Base-by-base conservation (phyloP, 2,888 invertebrate genomes). In the Nephrocerus scutellatus region DNA sequence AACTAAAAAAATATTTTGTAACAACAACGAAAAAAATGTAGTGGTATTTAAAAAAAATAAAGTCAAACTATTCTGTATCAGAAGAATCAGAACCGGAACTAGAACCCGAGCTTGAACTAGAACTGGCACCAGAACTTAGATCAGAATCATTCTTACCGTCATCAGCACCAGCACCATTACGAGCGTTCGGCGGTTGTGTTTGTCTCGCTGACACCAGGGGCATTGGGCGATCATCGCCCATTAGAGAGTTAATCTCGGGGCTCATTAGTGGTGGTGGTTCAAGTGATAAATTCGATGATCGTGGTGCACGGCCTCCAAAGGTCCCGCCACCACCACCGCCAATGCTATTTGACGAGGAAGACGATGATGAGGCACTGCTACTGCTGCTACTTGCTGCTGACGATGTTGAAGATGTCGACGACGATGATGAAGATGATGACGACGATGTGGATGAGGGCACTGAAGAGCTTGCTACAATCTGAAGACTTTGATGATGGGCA, bases 211-310 rank as follows among this genome's bases (percentile, higher is more conserved):
- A 52, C 38, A n/a, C n/a, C n/a, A 62, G 36, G 5, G 59, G 51
- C 19, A 49, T 46, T 25, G 44, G 43, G 62, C 73, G 70, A 59
- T 74, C 74, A 49, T 73, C 73, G 37, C 69, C 64, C 56, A 75
- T 74, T 51, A 74, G 65, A 28, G 82, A 82, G 70, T 81, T 82
- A 30, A 82, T 76, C 63, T 82, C 81, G 40, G 76, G 75, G 51
- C 75, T 75, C 54, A 76, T 70, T 31, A 77, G 72, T 45, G 77
- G 70, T 39, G 74, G 66, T 37, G 77, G 70, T 41, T 68, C 66
- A 38, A 63, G 52, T 3, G 55, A 49, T 41, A 62, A 23, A 13
- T 57, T 45, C 4, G 46, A 46, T 10, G 19, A 30, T 39, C 47
- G 47, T 24, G 39, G 42, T 19, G 45, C 36, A 26, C 49, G 52